Conservation (phyloP, 2,888 invertebrate genomes). For the Arge pagana region DNA sequence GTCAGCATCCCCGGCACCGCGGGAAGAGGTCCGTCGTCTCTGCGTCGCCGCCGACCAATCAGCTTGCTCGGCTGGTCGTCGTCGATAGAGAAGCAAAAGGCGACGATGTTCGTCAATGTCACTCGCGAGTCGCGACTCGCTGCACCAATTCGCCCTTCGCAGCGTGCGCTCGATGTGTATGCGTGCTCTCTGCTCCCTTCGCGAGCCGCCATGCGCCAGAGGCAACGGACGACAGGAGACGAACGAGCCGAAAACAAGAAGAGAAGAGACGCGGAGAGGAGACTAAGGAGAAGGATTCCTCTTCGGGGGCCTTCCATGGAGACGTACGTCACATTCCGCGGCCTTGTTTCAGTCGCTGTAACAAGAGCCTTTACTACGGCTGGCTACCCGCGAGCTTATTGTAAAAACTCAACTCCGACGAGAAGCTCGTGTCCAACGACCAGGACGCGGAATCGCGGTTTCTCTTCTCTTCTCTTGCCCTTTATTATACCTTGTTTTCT, state of each 20-base stretch:
- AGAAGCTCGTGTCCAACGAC: too few relatives aligned
- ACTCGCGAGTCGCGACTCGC: background rate
- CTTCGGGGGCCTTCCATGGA: slow-evolving; percentile 22
- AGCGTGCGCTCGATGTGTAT: background rate
- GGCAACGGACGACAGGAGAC: background rate
- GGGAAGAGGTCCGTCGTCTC: slow-evolving; percentile 12
- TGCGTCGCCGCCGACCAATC: slow-evolving; percentile 12
- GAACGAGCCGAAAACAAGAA: background rate
- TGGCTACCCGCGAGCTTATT: background rate
- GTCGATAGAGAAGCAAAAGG: background rate
- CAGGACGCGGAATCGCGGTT: background rate
- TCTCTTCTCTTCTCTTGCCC: background rate
- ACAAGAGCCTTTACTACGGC: slow-evolving; percentile 35
- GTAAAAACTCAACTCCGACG: background rate
- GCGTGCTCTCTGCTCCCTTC: background rate
- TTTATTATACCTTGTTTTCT: background rate
- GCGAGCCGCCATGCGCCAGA: background rate
- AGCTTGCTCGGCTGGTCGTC: background rate
- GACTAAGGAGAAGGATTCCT: background rate
- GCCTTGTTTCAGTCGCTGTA: slow-evolving; percentile 48
- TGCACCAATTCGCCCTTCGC: slow-evolving; percentile 14
- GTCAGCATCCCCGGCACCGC: background rate
- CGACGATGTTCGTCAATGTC: slow-evolving; percentile 17
- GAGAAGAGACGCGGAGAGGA: background rate
- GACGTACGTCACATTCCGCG: slow-evolving; percentile 46